These are phyloP conservation scores for Delichon dasypus DNA, from an alignment of 2,797 vertebrate genomes.

Conservation along the genomic window DNA sequence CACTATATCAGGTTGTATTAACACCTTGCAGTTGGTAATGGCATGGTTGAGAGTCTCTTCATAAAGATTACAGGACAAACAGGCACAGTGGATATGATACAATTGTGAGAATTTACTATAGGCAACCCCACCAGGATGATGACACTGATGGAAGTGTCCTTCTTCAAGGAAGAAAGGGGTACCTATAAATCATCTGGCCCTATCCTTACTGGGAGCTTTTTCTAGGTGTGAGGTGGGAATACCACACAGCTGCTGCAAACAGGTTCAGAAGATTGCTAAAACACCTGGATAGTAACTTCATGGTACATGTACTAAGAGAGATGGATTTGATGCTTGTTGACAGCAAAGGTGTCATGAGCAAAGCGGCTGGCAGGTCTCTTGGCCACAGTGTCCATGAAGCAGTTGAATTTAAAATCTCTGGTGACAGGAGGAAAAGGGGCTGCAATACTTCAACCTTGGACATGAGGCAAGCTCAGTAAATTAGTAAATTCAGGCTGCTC, in stretches of 20 bases:
- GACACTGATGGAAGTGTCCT: too few species aligned
- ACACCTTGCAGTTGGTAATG: background rate
- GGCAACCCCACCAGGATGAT: background rate
- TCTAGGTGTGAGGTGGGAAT: background rate
- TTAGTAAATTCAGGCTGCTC: background rate
- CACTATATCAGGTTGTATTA: background rate
- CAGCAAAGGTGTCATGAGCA: background rate
- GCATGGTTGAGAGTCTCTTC: background rate
- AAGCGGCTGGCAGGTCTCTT: background rate
- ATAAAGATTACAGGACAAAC: background rate
- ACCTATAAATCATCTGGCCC: background rate
- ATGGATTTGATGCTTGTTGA: background rate
- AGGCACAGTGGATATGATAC: background rate
- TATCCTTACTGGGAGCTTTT: background rate
- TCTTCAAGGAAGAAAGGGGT: background rate
- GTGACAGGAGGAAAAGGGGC: background rate
- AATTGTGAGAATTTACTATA: background rate
- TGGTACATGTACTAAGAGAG: background rate
- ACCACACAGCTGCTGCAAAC: background rate
- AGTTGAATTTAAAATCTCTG: background rate
- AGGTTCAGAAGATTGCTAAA: background rate
- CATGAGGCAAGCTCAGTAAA: background rate
- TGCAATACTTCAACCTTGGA: background rate
- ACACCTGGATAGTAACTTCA: background rate
- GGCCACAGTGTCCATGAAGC: too few species aligned